These are phyloP conservation scores for Psophia crepitans DNA, from an alignment of 2,113 vertebrate genomes.

Conservation along the genomic window DNA sequence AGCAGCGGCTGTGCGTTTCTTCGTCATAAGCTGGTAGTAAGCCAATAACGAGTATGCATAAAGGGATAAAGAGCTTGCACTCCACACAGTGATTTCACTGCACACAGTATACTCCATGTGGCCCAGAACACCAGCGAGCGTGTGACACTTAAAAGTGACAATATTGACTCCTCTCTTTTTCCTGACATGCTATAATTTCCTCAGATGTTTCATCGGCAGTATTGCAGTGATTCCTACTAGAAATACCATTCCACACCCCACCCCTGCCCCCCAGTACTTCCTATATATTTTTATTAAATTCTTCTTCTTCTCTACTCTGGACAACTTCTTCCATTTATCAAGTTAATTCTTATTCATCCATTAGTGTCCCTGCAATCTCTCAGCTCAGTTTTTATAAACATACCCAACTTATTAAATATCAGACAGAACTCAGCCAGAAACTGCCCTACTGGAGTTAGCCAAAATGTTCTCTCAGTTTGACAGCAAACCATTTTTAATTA, in stretches of 20 bases:
- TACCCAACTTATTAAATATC: neutral
- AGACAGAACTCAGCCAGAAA: neutral
- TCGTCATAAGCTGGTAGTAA: neutral
- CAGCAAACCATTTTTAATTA: neutral
- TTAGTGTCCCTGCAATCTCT: neutral
- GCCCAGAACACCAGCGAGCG: neutral
- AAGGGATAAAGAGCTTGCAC: neutral
- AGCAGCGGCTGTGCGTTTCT: neutral
- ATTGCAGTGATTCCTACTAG: neutral
- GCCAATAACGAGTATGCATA: neutral
- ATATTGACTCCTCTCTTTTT: neutral
- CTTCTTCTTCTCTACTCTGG: neutral
- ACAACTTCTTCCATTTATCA: neutral
- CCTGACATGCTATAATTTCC: neutral
- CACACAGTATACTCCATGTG: fast-evolving
- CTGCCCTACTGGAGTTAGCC: neutral
- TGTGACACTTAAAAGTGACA: neutral
- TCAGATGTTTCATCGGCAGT: neutral
- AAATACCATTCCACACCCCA: neutral
- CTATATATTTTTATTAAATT: neutral
- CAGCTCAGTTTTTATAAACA: neutral
- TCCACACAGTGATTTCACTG: neutral
- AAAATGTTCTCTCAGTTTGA: neutral
- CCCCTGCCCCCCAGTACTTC: neutral
- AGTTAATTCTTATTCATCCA: neutral